Percentiles rank a stretch among this genome's conserved stretches.
Evolutionary conservation across 2,888 invertebrate species (phyloP).

Genomic region (Gryllus longicercus): DNA sequence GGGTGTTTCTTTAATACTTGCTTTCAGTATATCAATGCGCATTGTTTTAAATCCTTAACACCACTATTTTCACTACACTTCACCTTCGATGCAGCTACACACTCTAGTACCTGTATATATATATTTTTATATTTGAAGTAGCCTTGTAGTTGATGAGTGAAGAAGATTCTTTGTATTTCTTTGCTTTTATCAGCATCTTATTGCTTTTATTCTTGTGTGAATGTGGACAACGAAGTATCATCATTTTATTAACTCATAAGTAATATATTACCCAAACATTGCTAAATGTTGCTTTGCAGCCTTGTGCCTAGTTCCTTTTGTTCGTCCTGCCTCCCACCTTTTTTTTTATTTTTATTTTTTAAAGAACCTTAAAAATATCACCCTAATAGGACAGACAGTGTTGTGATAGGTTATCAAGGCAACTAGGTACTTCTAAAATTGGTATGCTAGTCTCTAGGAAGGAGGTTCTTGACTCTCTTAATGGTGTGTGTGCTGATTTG

Average conservation of each 20-base stretch:
- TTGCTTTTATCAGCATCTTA: background rate
- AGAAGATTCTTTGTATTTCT: background rate
- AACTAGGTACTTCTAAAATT: background rate
- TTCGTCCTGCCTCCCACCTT: background rate
- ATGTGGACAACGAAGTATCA: background rate
- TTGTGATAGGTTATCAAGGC: slow-evolving; percentile 11
- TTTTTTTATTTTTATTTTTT: background rate
- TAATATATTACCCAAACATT: background rate
- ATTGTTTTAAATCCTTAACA: no score
- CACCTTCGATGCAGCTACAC: slow-evolving; percentile 7
- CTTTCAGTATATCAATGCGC: no score
- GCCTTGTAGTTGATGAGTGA: background rate
- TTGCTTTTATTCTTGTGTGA: background rate
- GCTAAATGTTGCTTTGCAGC: slow-evolving; percentile 2
- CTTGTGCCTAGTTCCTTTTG: background rate
- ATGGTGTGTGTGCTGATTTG: background rate
- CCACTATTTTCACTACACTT: background rate
- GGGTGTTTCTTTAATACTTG: no score
- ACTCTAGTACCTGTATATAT: background rate
- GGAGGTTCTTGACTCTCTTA: slow-evolving; percentile 4
- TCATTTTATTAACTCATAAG: background rate
- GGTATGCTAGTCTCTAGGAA: background rate
- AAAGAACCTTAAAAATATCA: background rate
- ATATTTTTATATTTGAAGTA: slow-evolving; percentile 10
- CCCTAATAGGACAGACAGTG: background rate